A percentile compares a stretch with the other conserved stretches of the same genome.
These are phyloP conservation scores for Neoarius graeffei DNA, from an alignment of 2,113 vertebrate genomes.

Conservation along the genomic window DNA sequence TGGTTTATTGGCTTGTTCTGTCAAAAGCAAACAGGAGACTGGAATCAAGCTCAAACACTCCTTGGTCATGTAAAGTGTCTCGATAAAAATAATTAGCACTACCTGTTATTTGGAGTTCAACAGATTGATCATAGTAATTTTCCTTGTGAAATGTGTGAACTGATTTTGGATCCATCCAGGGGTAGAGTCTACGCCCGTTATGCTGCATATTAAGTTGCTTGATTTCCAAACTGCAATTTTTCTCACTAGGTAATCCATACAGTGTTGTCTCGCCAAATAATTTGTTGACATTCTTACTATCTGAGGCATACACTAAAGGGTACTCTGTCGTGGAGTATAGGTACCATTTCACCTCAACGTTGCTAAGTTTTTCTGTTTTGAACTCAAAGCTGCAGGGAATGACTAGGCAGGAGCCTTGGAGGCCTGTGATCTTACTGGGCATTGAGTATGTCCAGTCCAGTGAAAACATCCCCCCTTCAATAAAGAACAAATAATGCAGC, in stretches of 20 bases:
- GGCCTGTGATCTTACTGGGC: constrained; percentile 34
- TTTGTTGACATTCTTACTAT: background rate
- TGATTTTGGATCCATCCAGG: constrained; percentile 32
- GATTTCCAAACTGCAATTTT: constrained; percentile 38
- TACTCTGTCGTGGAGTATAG: background rate
- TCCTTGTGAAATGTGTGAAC: constrained; percentile 17
- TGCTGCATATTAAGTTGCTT: background rate
- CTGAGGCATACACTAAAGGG: constrained; percentile 20
- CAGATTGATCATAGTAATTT: constrained; percentile 20
- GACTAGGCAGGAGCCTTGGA: constrained; percentile 28
- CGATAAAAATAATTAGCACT: background rate
- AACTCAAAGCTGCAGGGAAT: constrained; percentile 58
- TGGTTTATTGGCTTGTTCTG: constrained; percentile 57
- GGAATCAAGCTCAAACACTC: background rate
- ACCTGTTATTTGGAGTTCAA: constrained; percentile 33
- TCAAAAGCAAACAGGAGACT: constrained; percentile 44
- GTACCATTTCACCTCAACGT: constrained; percentile 28
- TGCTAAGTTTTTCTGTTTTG: constrained; percentile 21
- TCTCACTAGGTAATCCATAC: constrained; percentile 1
- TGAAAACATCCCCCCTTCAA: constrained; percentile 14
- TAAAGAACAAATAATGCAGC: background rate
- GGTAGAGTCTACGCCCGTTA: constrained; percentile 17
- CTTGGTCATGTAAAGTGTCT: background rate
- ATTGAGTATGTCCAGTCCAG: constrained; percentile 39
- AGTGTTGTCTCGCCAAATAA: background rate